These are phyloP conservation scores for Axinella damicornis DNA, from an alignment of 37 sponge, comb jelly and placozoan species.

Conservation along the genomic window DNA sequence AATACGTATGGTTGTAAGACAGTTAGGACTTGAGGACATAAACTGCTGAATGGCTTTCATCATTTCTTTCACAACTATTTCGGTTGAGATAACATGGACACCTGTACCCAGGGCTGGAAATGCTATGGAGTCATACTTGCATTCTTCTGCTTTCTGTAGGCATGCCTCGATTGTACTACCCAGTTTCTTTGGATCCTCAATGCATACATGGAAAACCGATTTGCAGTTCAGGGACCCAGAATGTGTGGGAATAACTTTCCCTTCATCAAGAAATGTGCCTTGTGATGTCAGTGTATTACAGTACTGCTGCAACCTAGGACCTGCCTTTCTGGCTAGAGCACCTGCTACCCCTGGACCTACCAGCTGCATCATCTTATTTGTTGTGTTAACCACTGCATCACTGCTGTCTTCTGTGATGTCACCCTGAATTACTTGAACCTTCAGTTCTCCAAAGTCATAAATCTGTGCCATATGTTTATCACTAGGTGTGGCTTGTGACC, in stretches of 20 bases:
- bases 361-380: constrained; percentile 30
- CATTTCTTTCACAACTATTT: constrained; percentile 40
- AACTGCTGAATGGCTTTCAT: constrained; percentile 39
- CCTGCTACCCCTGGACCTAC: constrained; percentile 46
- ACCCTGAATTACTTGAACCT: constrained; percentile 48
- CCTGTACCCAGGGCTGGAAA: constrained; percentile 75
- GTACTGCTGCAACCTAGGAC: constrained; percentile 27
- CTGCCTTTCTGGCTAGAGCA: constrained; percentile 64
- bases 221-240: constrained; percentile 59
- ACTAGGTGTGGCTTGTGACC: no score
- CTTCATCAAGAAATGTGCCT: constrained; percentile 7
- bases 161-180: constrained; percentile 14
- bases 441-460: background rate
- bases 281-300: constrained; percentile 28
- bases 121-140: constrained; percentile 42
- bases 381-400: constrained; percentile 71
- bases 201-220: constrained; percentile 46
- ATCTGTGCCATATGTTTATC: no score
- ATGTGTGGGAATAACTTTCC: constrained; percentile 46
- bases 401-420: constrained; percentile 53
- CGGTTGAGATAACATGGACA: constrained; percentile 1
- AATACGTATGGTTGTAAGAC: constrained; percentile 6
- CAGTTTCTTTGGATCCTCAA: constrained; percentile 16
- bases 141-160: constrained; percentile 37
- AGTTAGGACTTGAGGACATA: background rate